Evolutionary conservation across 2,888 invertebrate species (phyloP).

Genomic region (Drosophila putrida): DNA sequence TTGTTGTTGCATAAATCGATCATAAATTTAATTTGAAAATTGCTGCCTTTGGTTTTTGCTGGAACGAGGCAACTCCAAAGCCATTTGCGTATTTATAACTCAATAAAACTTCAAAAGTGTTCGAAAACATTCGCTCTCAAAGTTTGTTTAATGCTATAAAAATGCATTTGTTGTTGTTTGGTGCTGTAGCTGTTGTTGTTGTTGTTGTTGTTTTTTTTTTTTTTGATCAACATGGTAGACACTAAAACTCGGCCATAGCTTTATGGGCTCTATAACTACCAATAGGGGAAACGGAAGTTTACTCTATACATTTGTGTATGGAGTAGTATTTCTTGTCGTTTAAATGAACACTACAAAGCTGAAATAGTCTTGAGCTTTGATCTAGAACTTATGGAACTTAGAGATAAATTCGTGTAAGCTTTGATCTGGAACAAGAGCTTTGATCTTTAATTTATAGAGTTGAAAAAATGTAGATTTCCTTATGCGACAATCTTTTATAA

Average conservation of each 20-base stretch:
- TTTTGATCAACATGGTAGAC: conserved; percentile 44
- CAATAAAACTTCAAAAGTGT: conserved; percentile 81
- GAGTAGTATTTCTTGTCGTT: conserved; percentile 10
- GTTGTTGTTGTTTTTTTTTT: conserved; percentile 41
- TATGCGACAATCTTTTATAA: neutral
- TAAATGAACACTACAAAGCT: conserved; percentile 33
- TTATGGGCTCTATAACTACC: conserved; percentile 58
- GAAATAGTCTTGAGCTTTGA: conserved; percentile 28
- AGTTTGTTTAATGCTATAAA: conserved; percentile 77
- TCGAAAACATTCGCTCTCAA: conserved; percentile 77
- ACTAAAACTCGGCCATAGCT: conserved; percentile 70
- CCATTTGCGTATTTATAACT: conserved; percentile 77
- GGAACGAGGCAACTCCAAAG: conserved; percentile 59
- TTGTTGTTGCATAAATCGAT: conserved; percentile 73
- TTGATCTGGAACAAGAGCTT: conserved; percentile 6
- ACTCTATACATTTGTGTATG: conserved; percentile 29
- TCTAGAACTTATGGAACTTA: conserved; percentile 23
- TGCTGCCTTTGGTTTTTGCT: conserved; percentile 46
- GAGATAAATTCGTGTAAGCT: neutral
- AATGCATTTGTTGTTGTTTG: conserved; percentile 64
- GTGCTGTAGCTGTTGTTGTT: conserved; percentile 35
- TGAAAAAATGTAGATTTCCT: neutral
- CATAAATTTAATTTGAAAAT: conserved; percentile 78
- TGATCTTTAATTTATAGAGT: neutral
- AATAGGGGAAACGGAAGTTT: conserved; percentile 66